These are phyloP conservation scores for Scalopus aquaticus DNA, from an alignment of 2,113 vertebrate genomes.

Conservation along the genomic window DNA sequence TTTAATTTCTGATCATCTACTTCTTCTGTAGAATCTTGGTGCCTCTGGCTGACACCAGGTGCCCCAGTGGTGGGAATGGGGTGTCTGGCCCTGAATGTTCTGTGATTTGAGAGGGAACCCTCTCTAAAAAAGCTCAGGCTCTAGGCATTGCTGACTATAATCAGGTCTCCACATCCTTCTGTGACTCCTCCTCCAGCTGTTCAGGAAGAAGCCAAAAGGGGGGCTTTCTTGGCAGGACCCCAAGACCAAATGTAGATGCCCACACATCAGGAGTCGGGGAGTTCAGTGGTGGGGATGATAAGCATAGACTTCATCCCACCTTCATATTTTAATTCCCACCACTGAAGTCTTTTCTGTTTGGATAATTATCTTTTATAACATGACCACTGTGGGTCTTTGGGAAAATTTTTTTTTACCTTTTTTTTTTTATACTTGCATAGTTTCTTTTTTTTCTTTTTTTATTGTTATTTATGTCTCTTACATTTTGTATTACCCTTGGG, in stretches of 20 bases:
- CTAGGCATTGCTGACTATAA: conserved; percentile 14
- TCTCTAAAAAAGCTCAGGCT: not conserved
- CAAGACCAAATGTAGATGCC: not conserved
- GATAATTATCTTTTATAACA: not conserved
- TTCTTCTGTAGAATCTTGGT: conserved; percentile 22
- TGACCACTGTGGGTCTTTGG: not conserved
- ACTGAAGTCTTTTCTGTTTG: conserved; percentile 26
- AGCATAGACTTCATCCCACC: not conserved
- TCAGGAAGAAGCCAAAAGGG: not conserved
- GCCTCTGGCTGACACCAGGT: not conserved
- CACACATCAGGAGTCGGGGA: not conserved
- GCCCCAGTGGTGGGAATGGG: not conserved
- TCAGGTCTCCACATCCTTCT: not conserved
- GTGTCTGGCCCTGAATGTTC: not conserved
- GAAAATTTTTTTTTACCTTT: not conserved
- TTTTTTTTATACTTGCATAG: too few species aligned
- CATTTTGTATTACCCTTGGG: too few species aligned
- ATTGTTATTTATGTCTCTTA: too few species aligned
- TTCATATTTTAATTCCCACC: not conserved
- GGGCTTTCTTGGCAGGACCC: not conserved
- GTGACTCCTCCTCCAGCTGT: not conserved
- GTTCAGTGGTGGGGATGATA: not conserved
- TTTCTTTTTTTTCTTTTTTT: too few species aligned
- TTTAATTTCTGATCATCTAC: not conserved
- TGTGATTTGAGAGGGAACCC: not conserved